phyloP scores from a whole-genome alignment of 2,888 invertebrate species.

The Drosophila quasianomalipes region DNA sequence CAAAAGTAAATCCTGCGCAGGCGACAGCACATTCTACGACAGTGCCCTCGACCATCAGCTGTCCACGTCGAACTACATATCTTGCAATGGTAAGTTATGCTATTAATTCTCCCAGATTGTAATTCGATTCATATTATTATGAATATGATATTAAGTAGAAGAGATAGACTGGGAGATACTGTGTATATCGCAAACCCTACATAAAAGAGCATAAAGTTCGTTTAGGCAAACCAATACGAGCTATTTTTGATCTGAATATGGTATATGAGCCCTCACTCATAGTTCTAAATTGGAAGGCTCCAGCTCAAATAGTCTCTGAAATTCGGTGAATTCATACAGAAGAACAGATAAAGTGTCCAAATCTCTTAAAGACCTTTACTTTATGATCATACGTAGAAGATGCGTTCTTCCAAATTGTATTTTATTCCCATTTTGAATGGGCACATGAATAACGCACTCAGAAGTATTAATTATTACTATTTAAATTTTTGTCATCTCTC shows the following conservation, averaged over 20 bases:
- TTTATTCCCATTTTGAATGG: not conserved
- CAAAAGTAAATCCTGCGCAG: slow-evolving; percentile 46
- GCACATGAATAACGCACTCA: not conserved
- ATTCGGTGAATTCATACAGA: too few species aligned
- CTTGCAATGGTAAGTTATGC: slow-evolving; percentile 75
- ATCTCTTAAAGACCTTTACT: too few species aligned
- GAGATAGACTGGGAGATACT: not conserved
- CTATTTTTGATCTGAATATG: not conserved
- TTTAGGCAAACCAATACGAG: not conserved
- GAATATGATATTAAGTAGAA: not conserved
- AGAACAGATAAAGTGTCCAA: too few species aligned
- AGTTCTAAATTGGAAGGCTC: not conserved
- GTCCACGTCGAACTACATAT: slow-evolving; percentile 69
- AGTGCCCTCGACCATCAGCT: slow-evolving; percentile 82
- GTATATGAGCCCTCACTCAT: not conserved
- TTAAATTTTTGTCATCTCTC: not conserved
- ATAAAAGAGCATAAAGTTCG: not conserved
- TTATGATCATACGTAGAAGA: too few species aligned
- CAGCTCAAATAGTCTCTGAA: not conserved
- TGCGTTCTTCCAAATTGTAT: not conserved
- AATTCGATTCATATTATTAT: not conserved
- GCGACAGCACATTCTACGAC: slow-evolving; percentile 79
- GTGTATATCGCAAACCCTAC: not conserved
- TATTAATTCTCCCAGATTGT: not conserved
- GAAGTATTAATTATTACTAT: not conserved